Base-by-base conservation (phyloP, 2,113 vertebrate genomes). In the Bucco capensis region DNA sequence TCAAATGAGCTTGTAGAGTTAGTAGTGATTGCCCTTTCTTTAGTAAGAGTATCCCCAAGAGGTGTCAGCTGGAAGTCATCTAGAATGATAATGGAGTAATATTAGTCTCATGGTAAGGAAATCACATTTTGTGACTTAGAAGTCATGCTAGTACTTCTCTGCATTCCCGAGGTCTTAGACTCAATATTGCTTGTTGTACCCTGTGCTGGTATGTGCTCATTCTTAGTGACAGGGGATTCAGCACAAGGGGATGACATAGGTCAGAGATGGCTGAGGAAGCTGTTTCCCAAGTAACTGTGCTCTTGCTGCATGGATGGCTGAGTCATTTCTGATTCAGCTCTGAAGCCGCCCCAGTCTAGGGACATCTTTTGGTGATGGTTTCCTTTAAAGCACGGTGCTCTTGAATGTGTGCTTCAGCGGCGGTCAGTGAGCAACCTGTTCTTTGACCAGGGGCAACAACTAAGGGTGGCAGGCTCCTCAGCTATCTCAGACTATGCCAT, bases 241-340 rank as follows among this genome's bases (percentile, higher is more conserved):
- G 19, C n/a, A 37, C 1, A 1, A 88, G 31, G 37, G 50, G 31
- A 49, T 58, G 47, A 66, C 18, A 2, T 11, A 37, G 49, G 57
- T 66, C 49, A 79, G 79, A 72, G 62, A 27, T 0, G 7, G 53
- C 77, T 50, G 38, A 23, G 51, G 74, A 82, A 80, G 50, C 54
- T 73, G 37, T 80, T 38, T 47, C 58, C 53, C 54, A 51, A 38
- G n/a, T 33, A 38, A 51, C 23, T 51, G 5, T 47, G n/a, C 42
- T 80, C 28, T 70, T 0, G 0, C 72, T 54, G 47, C 60, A 60
- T 1, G 1, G 51, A 35, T 50, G 69, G 56, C 47, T 70, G 69
- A 83, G 70, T 89, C 67, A 81, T 46, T 88, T 89, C 92, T 80
- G 37, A 90, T 49, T 88, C 66, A 84, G 30, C 50, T 83, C 33